phyloP scores from a whole-genome alignment of 92 coral and sea anemone species.

The Siderastrea radians region DNA sequence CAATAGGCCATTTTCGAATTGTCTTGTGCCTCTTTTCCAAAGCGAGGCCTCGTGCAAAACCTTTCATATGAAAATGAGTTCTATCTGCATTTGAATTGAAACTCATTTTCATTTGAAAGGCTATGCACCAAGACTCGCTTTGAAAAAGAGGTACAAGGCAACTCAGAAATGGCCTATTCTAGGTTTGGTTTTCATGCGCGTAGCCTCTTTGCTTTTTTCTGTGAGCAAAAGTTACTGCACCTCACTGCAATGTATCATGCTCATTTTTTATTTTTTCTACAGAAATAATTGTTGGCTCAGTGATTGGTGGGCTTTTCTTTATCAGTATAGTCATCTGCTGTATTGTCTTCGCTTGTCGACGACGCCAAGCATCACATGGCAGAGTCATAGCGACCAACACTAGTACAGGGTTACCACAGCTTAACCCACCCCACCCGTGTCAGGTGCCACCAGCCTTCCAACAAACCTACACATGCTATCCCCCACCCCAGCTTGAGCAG shows the following conservation, averaged over 20 bases:
- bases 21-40: too few species aligned
- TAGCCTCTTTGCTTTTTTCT: background rate
- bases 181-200: too few species aligned
- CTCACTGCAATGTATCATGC: background rate
- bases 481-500: conserved; percentile 9
- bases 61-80: too few species aligned
- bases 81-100: too few species aligned
- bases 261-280: too few species aligned
- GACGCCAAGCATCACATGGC: background rate
- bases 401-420: background rate
- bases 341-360: background rate
- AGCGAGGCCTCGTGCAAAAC: too few species aligned
- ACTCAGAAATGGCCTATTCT: too few species aligned
- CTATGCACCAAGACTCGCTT: too few species aligned
- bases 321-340: too few species aligned
- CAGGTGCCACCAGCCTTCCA: conserved; percentile 11
- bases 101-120: too few species aligned
- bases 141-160: too few species aligned
- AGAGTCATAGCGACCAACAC: background rate
- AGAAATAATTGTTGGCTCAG: background rate
- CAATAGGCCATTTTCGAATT: too few species aligned
- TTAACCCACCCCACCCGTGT: background rate
- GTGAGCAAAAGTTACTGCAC: background rate
- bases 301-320: background rate
- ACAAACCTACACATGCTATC: conserved; percentile 1